Evolutionary conservation across 2,797 vertebrate species (phyloP).

Genomic region (Pseudocheirus occidentalis): DNA sequence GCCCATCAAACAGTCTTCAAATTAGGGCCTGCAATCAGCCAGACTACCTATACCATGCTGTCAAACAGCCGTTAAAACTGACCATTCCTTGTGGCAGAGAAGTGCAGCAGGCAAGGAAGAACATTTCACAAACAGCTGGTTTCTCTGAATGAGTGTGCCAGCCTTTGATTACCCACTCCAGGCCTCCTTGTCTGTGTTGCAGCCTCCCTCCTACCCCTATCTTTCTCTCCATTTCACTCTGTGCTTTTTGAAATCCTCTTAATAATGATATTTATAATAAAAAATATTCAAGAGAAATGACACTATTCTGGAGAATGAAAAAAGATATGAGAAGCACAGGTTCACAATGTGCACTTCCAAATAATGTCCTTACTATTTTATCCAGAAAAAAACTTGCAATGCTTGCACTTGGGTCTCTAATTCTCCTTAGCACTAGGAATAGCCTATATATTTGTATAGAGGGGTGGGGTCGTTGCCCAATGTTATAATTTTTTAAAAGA

Average conservation of each 20-base stretch:
- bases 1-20: not conserved
- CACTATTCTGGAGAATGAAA: not conserved
- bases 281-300: not conserved
- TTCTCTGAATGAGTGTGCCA: not conserved
- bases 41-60: constrained; percentile 15
- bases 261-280: constrained; percentile 13
- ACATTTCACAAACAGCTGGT: constrained; percentile 10
- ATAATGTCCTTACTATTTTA: not conserved
- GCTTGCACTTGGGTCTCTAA: not conserved
- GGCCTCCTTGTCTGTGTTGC: not conserved
- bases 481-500: not conserved
- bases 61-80: constrained; percentile 12
- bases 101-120: constrained; percentile 8
- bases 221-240: not conserved
- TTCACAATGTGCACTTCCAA: not conserved
- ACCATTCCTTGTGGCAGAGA: not conserved
- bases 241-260: constrained; percentile 2
- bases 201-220: not conserved
- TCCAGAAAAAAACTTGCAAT: not conserved
- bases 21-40: constrained; percentile 47
- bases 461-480: not conserved
- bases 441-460: not conserved
- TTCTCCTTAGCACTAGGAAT: not conserved
- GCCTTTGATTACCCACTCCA: constrained; percentile 20
- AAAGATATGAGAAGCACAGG: not conserved